These are phyloP conservation scores for Sorex araneus DNA, from an alignment of 2,113 vertebrate species.

Conservation along the genomic window DNA sequence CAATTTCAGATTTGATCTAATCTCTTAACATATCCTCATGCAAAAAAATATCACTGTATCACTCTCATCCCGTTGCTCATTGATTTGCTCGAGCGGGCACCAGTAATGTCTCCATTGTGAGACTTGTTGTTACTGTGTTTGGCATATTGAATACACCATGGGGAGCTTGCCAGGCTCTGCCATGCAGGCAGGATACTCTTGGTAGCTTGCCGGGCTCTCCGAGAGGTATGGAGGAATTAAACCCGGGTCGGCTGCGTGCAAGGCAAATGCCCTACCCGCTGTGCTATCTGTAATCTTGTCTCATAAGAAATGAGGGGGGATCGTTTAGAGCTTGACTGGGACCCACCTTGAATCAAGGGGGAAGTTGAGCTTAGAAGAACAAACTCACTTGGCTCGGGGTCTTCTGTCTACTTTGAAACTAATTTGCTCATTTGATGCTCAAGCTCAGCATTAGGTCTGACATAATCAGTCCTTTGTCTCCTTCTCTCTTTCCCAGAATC, in stretches of 20 bases:
- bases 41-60: too few species aligned
- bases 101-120: too few species aligned
- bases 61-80: too few species aligned
- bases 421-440: not conserved
- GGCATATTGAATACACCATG: too few species aligned
- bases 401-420: not conserved
- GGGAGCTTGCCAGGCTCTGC: too few species aligned
- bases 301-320: not conserved
- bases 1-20: not conserved
- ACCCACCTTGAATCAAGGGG: not conserved
- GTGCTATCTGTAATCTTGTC: not conserved
- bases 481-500: conserved; percentile 87
- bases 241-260: too few species aligned
- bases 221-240: too few species aligned
- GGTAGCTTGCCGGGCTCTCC: too few species aligned
- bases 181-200: too few species aligned
- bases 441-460: not conserved
- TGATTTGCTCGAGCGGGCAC: too few species aligned
- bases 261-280: too few species aligned
- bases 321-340: not conserved
- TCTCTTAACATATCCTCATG: not conserved
- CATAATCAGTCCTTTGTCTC: not conserved
- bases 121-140: too few species aligned
- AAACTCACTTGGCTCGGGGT: not conserved
- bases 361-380: not conserved